Base-by-base conservation (phyloP, 2,888 invertebrate species). In the Pollenia amentaria region DNA sequence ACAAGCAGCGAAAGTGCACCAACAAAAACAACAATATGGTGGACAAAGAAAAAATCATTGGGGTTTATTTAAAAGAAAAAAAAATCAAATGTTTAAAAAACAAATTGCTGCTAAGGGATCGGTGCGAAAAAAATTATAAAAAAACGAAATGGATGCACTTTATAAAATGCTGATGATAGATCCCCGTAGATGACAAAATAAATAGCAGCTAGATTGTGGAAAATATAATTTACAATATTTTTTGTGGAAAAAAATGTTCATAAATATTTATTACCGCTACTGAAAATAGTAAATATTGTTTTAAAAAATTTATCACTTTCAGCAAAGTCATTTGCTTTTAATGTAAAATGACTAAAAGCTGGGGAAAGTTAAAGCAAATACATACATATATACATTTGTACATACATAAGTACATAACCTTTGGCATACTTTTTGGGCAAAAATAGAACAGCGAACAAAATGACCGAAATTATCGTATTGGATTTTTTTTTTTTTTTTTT, bases 101-200 rank as follows among this genome's bases (percentile, higher is more conserved):
- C 64, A 82, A 82, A 85, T 81, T 81, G 80, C 67, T 69, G 51
- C 46, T 62, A 73, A 67, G 81, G 76, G 70, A 67, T 78, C 46
- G 29, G 3, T 16, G 11, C 42, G 11, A 60, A 48, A 10, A 46
- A 60, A 51, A 51, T 7, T 51, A 51, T 29, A 29, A 29, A 18
- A 44, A 67, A 77, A 44, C 11, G 51, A 55, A 55, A 65, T 55
- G 18, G 44, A 64, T 53, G 38, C 46, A 46, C 3, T 46, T 44
- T 29, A 65, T 44, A 29, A 12, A 42, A 42, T 44, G 42, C 14
- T 67, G 65, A 55, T 65, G 57, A 57, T 42, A 44, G 42, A 55
- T 62, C 3, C 4, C 42, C 72, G 18, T 42, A 55, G 12, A 77
- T 42, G 16, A 29, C 29, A 42, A 55, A 77, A 29, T 29, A 57